phyloP scores from a whole-genome alignment of 1,140 invertebrate genomes.

The Cherax quadricarinatus region DNA sequence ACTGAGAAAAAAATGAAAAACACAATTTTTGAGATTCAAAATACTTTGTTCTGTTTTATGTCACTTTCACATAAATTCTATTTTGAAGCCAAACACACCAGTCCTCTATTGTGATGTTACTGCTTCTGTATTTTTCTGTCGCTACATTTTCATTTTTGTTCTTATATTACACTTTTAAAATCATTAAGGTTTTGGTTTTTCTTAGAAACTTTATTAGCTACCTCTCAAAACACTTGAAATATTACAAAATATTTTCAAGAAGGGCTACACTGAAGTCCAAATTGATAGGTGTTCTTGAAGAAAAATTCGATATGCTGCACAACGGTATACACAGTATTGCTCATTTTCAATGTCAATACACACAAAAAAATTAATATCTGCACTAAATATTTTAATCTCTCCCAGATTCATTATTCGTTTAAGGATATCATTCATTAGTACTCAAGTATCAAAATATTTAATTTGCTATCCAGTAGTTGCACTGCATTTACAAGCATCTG shows the following conservation, averaged over 20 bases:
- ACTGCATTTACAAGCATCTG: background rate
- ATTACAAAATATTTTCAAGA: background rate
- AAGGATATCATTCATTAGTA: background rate
- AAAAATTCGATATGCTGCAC: background rate
- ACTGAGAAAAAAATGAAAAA: too few relatives aligned
- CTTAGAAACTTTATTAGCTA: slow-evolving; percentile 8
- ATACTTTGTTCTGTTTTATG: too few relatives aligned
- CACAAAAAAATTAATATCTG: background rate
- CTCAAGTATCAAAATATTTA: background rate
- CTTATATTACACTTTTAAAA: too few relatives aligned
- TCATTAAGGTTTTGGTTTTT: background rate
- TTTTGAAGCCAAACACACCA: too few relatives aligned
- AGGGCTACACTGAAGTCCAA: background rate
- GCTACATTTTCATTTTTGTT: too few relatives aligned
- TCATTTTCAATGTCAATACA: background rate
- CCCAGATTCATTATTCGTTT: background rate
- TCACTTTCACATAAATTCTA: too few relatives aligned
- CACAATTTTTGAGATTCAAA: too few relatives aligned
- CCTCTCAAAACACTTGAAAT: slow-evolving; percentile 10
- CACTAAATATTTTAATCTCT: background rate
- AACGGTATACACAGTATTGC: background rate
- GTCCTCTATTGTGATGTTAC: too few relatives aligned
- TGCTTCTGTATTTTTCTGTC: too few relatives aligned
- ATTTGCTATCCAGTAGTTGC: background rate
- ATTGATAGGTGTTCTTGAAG: background rate